Conservation (phyloP, 2,797 vertebrate species). For the Diceros bicornis region DNA sequence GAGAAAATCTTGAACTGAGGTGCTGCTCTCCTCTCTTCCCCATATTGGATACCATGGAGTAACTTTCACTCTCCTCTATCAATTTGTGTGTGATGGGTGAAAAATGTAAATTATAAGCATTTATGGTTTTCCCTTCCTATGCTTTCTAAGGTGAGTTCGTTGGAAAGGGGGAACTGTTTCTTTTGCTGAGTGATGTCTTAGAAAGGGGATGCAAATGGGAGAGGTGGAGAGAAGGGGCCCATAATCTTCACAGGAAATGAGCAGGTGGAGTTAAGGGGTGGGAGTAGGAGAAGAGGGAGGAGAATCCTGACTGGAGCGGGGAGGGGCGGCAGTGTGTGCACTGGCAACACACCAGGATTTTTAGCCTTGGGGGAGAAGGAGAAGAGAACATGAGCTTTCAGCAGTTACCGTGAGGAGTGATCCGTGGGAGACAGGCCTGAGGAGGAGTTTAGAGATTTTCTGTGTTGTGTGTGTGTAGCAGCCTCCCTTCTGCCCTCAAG, state of each 20-base stretch:
- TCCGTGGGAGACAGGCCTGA: neutral
- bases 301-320: neutral
- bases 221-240: neutral
- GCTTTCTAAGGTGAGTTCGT: neutral
- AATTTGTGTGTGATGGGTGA: neutral
- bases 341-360: no score
- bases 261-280: neutral
- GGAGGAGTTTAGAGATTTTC: neutral
- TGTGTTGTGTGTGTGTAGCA: neutral
- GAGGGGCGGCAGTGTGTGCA: no score
- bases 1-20: neutral
- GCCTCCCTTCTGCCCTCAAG: neutral
- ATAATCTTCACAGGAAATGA: neutral
- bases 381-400: neutral
- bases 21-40: neutral
- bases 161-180: neutral
- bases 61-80: neutral
- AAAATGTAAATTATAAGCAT: neutral
- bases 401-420: neutral
- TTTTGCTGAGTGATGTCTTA: neutral
- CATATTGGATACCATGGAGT: neutral
- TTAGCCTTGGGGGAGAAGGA: neutral
- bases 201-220: neutral
- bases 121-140: neutral
- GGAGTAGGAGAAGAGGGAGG: no score